A percentile compares a stretch with the other conserved stretches of the same genome.
Conservation (phyloP, 1,140 invertebrate genomes). For the Antheraea mylitta region DNA sequence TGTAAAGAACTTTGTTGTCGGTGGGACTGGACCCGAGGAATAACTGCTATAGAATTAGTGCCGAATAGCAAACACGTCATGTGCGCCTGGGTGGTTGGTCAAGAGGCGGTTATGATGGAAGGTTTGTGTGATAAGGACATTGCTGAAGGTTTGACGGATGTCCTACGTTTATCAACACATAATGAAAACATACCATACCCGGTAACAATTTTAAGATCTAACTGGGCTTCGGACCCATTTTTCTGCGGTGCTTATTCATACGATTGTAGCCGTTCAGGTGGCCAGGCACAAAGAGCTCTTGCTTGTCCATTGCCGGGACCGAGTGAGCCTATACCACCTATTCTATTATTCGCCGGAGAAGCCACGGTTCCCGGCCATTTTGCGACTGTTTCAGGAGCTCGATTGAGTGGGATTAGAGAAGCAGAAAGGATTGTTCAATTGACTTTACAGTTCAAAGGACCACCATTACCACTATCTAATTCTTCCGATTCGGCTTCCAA, state of each 20-base stretch:
- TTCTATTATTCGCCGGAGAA: slow-evolving; percentile 90
- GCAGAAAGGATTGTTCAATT: slow-evolving; percentile 84
- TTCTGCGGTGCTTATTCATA: slow-evolving; percentile 84
- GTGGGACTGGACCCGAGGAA: slow-evolving; percentile 84
- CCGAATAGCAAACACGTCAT: slow-evolving; percentile 82
- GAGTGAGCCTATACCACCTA: slow-evolving; percentile 66
- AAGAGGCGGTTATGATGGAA: slow-evolving; percentile 86
- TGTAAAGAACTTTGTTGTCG: slow-evolving; percentile 76
- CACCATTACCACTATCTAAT: slow-evolving; percentile 59
- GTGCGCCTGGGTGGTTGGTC: slow-evolving; percentile 79
- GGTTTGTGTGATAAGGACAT: slow-evolving; percentile 82
- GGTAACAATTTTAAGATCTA: slow-evolving; percentile 80
- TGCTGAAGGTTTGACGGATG: slow-evolving; percentile 81
- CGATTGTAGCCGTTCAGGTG: slow-evolving; percentile 74
- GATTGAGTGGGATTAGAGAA: slow-evolving; percentile 82
- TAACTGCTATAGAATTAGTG: slow-evolving; percentile 79
- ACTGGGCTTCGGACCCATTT: slow-evolving; percentile 82
- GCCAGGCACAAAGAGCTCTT: slow-evolving; percentile 80
- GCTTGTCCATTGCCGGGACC: slow-evolving; percentile 81
- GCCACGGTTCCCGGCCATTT: slow-evolving; percentile 82
- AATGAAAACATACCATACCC: slow-evolving; percentile 82
- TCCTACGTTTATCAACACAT: slow-evolving; percentile 81
- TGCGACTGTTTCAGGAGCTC: slow-evolving; percentile 87
- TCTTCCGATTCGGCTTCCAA: not conserved
- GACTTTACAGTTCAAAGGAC: slow-evolving; percentile 79